Percentiles rank a stretch among this genome's conserved stretches.
phyloP scores from a whole-genome alignment of 2,113 vertebrate species.

The Zingel zingel region DNA sequence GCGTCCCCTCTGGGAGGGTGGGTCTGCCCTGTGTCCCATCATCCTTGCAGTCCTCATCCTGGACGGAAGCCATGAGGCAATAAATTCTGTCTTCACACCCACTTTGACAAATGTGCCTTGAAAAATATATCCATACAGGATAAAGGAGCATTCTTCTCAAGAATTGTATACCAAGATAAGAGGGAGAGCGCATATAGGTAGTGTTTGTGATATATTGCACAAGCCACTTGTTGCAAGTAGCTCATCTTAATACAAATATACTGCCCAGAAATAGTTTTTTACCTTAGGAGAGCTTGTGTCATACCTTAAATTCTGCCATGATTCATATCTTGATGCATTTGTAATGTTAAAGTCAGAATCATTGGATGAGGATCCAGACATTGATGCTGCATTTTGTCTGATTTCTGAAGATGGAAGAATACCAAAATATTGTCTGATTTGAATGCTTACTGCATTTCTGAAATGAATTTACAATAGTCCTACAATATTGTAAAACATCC shows the following conservation, averaged over 20 bases:
- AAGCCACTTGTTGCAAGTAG: slow-evolving; percentile 48
- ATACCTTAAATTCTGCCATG: slow-evolving; percentile 42
- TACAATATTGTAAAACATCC: neutral
- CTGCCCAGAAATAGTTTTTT: slow-evolving; percentile 43
- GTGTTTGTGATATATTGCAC: slow-evolving; percentile 9
- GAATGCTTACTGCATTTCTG: neutral
- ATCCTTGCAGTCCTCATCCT: slow-evolving; percentile 80
- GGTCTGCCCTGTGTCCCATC: slow-evolving; percentile 84
- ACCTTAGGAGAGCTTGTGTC: slow-evolving; percentile 47
- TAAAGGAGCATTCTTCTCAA: slow-evolving; percentile 80
- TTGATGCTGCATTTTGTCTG: neutral
- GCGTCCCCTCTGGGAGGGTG: slow-evolving; percentile 79
- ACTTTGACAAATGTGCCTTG: slow-evolving; percentile 84
- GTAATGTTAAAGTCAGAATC: slow-evolving; percentile 1
- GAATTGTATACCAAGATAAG: slow-evolving; percentile 42
- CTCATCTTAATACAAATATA: slow-evolving; percentile 59
- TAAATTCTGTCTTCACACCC: slow-evolving; percentile 90
- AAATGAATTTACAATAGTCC: neutral
- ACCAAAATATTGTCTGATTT: neutral
- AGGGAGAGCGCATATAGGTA: slow-evolving; percentile 12
- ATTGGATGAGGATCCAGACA: slow-evolving; percentile 17
- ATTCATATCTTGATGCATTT: slow-evolving; percentile 45
- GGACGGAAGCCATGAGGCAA: slow-evolving; percentile 87
- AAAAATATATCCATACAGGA: slow-evolving; percentile 85
- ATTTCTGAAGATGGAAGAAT: slow-evolving; percentile 24